A percentile compares a stretch with the other conserved stretches of the same genome.
phyloP scores from a whole-genome alignment of 2,113 vertebrate species.

The Phaetusa simplex region DNA sequence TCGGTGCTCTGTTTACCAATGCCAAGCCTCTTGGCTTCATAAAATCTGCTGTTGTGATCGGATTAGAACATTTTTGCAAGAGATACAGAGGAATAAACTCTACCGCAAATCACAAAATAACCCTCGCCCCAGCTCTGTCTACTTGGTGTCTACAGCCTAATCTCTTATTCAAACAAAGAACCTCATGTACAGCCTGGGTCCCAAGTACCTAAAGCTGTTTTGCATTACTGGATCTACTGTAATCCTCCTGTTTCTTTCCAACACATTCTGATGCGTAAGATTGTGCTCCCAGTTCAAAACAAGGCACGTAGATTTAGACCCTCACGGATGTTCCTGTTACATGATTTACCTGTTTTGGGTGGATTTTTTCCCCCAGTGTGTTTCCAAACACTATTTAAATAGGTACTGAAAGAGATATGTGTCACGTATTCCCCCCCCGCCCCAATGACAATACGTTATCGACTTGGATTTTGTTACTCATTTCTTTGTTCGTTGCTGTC shows the following conservation, averaged over 20 bases:
- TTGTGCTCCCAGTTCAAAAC: background rate
- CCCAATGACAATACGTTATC: background rate
- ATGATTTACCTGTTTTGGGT: background rate
- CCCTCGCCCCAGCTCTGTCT: background rate
- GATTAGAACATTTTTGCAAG: background rate
- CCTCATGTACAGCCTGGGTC: background rate
- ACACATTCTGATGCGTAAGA: background rate
- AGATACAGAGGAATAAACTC: background rate
- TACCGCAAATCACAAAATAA: background rate
- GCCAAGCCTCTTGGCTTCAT: background rate
- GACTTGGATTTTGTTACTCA: background rate
- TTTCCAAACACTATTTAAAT: background rate
- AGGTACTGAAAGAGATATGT: fast-evolving
- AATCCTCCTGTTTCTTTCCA: background rate
- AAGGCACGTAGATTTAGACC: background rate
- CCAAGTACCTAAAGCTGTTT: background rate
- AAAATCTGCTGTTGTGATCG: background rate
- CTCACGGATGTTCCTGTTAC: background rate
- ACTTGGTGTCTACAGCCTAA: background rate
- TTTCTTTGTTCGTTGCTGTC: background rate
- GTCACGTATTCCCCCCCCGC: background rate
- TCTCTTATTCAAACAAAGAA: background rate
- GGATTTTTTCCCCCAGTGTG: background rate
- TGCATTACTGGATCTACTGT: background rate
- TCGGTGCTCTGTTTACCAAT: background rate